Percentiles rank a stretch among this genome's conserved stretches.
These are phyloP conservation scores for Drosophila seguyi DNA, from an alignment of 1,140 invertebrate species.

Conservation along the genomic window DNA sequence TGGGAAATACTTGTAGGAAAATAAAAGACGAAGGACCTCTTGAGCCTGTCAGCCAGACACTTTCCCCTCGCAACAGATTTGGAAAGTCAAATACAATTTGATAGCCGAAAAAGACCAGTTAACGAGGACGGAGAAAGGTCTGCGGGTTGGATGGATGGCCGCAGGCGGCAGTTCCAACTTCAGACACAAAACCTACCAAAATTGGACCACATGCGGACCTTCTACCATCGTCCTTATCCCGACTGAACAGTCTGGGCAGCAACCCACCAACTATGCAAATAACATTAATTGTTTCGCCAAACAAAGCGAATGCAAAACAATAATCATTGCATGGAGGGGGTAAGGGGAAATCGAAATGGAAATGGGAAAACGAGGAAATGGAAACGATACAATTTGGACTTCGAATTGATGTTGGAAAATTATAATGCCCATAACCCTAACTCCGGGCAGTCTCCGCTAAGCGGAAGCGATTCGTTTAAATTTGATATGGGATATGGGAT, in stretches of 20 bases:
- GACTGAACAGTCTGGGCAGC: slow-evolving; percentile 16
- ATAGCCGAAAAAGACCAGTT: slow-evolving; percentile 63
- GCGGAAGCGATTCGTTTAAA: slow-evolving; percentile 76
- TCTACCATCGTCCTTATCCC: slow-evolving; percentile 1
- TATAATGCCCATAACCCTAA: slow-evolving; percentile 74
- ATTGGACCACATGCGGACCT: slow-evolving; percentile 68
- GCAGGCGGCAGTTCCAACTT: slow-evolving; percentile 18
- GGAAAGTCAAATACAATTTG: slow-evolving; percentile 80
- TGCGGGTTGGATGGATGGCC: slow-evolving; percentile 4
- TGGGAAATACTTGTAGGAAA: slow-evolving; percentile 37
- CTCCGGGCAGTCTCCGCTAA: slow-evolving; percentile 63
- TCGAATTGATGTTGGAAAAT: slow-evolving; percentile 60
- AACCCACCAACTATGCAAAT: slow-evolving; percentile 76
- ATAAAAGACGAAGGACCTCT: slow-evolving; percentile 44
- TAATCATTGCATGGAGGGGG: slow-evolving; percentile 36
- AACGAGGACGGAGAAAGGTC: slow-evolving; percentile 38
- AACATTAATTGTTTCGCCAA: slow-evolving; percentile 81
- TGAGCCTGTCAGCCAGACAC: slow-evolving; percentile 67
- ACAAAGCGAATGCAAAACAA: slow-evolving; percentile 67
- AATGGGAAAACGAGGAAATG: slow-evolving; percentile 60
- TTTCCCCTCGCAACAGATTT: slow-evolving; percentile 59
- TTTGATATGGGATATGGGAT: slow-evolving; percentile 79
- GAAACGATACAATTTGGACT: slow-evolving; percentile 68
- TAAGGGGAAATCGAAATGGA: not conserved
- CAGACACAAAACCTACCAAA: slow-evolving; percentile 38